Evolutionary conservation across 2,113 vertebrate genomes (phyloP), one percentile per base, ranked within the genome.

Genomic region (Corythaixoides concolor): DNA sequence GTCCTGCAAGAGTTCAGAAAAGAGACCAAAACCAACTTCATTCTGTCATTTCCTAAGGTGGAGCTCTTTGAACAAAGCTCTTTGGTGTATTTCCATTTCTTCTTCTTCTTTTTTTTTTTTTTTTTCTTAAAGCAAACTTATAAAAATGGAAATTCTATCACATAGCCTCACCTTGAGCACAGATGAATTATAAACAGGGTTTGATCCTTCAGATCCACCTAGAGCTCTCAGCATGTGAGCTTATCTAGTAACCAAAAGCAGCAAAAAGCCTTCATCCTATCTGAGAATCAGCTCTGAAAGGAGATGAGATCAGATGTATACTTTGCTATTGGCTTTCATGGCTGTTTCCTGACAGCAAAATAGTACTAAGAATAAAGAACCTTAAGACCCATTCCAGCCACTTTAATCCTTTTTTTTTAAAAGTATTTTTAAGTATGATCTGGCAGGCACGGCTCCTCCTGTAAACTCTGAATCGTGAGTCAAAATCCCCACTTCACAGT

Each of bases 61-160:
- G 81, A 12, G 58, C 14, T 85, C 89, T 95, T 94, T 96, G 95
- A 95, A 91, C 56, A 89, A 87, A 91, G 30, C 62, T 50, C 74
- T 96, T 95, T 96, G 89, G 83, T 92, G 92, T 59, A 90, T 92
- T 97, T 91, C 66, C 30, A 82, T 91, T 89, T 78, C 73, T 90
- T 90, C 30, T 62, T 76, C 10, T 52, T 30, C 32, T 68, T 39
- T 39, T 39, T 43, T 66, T 39, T 56, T 56, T 35, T 69, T 53
- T 3, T 70, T 52, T 53, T n/a, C 45, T 62, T 22, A 43, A 86
- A 91, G 77, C 81, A 94, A 96, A 96, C 62, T 93, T 95, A 96
- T 93, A 94, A 96, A 97, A 96, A 97, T 94, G 85, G 89, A 96
- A 96, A 96, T 94, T 95, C 91, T 95, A 95, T 96, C 95, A 69